These are phyloP conservation scores for Beris chalybata DNA, from an alignment of 2,888 invertebrate genomes.

Conservation along the genomic window DNA sequence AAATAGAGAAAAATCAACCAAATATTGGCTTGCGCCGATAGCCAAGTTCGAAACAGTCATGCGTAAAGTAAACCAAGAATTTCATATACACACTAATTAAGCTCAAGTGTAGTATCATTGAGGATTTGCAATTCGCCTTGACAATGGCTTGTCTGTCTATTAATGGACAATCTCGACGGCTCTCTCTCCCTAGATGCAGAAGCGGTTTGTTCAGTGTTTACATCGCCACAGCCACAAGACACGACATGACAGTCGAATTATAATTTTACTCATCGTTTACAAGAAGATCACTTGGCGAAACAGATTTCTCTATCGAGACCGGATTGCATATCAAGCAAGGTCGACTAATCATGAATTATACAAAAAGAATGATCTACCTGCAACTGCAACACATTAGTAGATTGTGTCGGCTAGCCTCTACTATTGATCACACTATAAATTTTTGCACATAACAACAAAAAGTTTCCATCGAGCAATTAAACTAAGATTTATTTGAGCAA, in stretches of 20 bases:
- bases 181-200: too few species aligned
- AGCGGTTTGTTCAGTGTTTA: too few species aligned
- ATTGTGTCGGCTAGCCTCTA: slow-evolving; percentile 1
- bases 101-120: too few species aligned
- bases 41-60: slow-evolving; percentile 15
- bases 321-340: too few species aligned
- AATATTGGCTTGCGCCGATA: too few species aligned
- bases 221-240: too few species aligned
- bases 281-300: too few species aligned
- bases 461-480: too few species aligned
- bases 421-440: slow-evolving; percentile 2
- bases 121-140: slow-evolving; percentile 25
- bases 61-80: slow-evolving; percentile 27
- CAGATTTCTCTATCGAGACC: too few species aligned
- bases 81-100: slow-evolving; percentile 27
- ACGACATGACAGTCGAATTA: too few species aligned
- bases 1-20: not conserved
- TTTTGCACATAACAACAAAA: not conserved
- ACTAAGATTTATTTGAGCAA: too few species aligned
- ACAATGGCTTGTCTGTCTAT: slow-evolving; percentile 28
- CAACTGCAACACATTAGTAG: slow-evolving; percentile 26
- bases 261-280: too few species aligned
- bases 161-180: slow-evolving; percentile 20
- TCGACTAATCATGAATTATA: not conserved
- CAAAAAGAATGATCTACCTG: slow-evolving; percentile 14